These are phyloP conservation scores for Coenonympha glycerion DNA, from an alignment of 2,888 invertebrate species.

Conservation along the genomic window DNA sequence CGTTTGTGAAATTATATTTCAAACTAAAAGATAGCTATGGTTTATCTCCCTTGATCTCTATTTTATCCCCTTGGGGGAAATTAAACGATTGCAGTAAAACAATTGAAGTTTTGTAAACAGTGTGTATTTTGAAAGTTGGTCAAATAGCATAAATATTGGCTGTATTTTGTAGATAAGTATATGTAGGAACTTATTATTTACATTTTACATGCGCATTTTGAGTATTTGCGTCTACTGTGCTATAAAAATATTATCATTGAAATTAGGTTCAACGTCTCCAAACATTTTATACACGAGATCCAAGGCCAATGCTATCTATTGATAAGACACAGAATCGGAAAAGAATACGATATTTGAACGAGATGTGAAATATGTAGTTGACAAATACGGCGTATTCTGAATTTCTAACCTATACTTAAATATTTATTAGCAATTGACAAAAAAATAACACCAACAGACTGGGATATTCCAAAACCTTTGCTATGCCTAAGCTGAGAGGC, in stretches of 20 bases:
- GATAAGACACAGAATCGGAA: slow-evolving; percentile 13
- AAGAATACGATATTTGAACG: not conserved
- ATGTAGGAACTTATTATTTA: not conserved
- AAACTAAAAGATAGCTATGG: too few species aligned
- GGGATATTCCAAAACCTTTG: too few species aligned
- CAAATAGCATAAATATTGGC: not conserved
- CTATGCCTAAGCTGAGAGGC: too few species aligned
- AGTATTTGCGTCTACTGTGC: not conserved
- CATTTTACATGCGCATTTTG: not conserved
- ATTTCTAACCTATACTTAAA: too few species aligned
- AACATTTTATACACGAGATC: slow-evolving; percentile 6
- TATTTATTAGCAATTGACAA: too few species aligned
- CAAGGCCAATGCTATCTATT: slow-evolving; percentile 12
- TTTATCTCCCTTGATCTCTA: too few species aligned
- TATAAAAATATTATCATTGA: slow-evolving; percentile 10
- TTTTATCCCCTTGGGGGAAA: too few species aligned
- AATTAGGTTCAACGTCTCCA: slow-evolving; percentile 4
- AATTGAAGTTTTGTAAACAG: too few species aligned
- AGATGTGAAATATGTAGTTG: not conserved
- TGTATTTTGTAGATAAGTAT: too few species aligned
- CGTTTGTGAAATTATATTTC: too few species aligned
- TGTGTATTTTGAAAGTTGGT: not conserved
- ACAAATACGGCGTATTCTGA: not conserved
- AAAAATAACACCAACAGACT: too few species aligned
- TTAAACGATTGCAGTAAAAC: too few species aligned